Evolutionary conservation across 2,888 invertebrate genomes (phyloP).

Genomic region (Parnassius orleans): DNA sequence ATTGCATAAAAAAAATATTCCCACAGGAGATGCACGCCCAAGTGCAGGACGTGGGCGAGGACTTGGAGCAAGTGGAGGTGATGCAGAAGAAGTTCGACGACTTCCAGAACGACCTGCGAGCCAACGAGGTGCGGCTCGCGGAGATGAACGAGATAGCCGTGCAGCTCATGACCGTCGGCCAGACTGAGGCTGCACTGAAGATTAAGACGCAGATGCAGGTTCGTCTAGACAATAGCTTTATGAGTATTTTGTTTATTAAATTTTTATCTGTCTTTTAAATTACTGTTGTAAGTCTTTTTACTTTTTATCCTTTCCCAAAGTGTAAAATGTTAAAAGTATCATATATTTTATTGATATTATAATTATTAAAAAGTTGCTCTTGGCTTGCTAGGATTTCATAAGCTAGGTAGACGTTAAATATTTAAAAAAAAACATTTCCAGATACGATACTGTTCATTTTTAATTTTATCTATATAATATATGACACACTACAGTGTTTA

Average conservation of each 20-base stretch:
- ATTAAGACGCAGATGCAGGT: slow-evolving; percentile 98
- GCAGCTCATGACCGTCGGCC: slow-evolving; percentile 96
- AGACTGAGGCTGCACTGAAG: slow-evolving; percentile 99
- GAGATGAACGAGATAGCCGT: slow-evolving; percentile 99
- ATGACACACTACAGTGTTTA: too few relatives aligned
- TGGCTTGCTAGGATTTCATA: too few relatives aligned
- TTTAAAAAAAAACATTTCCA: too few relatives aligned
- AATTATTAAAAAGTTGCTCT: too few relatives aligned
- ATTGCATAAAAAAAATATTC: too few relatives aligned
- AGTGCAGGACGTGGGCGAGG: slow-evolving; percentile 98
- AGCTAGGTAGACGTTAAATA: too few relatives aligned
- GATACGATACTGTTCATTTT: too few relatives aligned
- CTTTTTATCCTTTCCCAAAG: too few relatives aligned
- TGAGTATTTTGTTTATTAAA: too few relatives aligned
- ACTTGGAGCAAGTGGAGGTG: slow-evolving; percentile 98
- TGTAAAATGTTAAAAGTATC: too few relatives aligned
- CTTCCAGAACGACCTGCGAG: slow-evolving; percentile 98
- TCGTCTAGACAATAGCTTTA: slow-evolving; percentile 16
- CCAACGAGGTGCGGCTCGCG: slow-evolving; percentile 97
- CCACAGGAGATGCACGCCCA: slow-evolving; percentile 95
- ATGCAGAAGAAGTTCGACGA: slow-evolving; percentile 99
- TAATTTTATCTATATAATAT: too few relatives aligned
- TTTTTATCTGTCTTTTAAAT: not conserved
- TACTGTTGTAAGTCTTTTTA: not conserved
- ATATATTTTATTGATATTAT: too few relatives aligned